Evolutionary conservation across 2,113 vertebrate genomes (phyloP).

Genomic region (Neogale vison): DNA sequence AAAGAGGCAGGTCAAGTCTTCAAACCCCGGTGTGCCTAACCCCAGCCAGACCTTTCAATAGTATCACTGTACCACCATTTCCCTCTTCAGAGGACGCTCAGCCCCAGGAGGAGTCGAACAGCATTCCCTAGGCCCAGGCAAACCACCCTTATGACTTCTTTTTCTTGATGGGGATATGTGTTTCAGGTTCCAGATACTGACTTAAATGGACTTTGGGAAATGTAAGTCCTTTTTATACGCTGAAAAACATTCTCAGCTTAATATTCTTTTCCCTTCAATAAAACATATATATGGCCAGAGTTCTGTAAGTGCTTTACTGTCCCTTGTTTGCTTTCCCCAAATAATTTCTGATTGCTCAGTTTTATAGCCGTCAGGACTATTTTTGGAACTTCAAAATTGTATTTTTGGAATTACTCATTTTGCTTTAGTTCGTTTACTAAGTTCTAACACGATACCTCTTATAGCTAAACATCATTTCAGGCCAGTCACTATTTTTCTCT

Average conservation of each 20-base stretch:
- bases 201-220: neutral
- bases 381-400: neutral
- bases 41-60: neutral
- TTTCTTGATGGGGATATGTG: neutral
- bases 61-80: neutral
- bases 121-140: neutral
- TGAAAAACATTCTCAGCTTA: neutral
- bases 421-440: neutral
- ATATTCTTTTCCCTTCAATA: neutral
- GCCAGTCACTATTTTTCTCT: neutral
- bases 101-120: neutral
- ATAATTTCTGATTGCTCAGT: slow-evolving; percentile 25
- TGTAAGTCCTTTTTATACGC: neutral
- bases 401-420: slow-evolving; percentile 33
- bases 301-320: neutral
- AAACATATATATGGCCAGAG: neutral
- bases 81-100: neutral
- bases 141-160: neutral
- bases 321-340: neutral
- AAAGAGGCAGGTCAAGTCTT: neutral
- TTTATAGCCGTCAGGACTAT: neutral
- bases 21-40: neutral
- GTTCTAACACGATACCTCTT: neutral
- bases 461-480: neutral
- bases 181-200: slow-evolving; percentile 11